Evolutionary conservation across 2,888 invertebrate species (phyloP), one percentile per base, ranked within the genome.

Genomic region (Papilio gigon): DNA sequence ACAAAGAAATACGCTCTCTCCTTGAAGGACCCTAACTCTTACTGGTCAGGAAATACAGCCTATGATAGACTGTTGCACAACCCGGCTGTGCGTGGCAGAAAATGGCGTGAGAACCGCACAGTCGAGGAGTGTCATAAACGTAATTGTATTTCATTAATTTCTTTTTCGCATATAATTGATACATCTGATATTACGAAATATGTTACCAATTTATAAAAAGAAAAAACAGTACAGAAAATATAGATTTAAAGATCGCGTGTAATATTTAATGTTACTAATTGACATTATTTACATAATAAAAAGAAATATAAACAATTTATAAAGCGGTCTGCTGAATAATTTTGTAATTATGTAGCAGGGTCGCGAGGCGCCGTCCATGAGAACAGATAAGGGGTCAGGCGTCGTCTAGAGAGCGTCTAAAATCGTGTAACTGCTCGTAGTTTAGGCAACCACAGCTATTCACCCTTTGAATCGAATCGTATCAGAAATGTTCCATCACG

Each of bases 381-480:
- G 37, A 17, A 30, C 2, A 65, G 64, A 68, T 68, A 68, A 68
- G 40, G 50, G 68, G 64, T 64, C 68, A 25, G 50, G 53, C 47
- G 42, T 30, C 22, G 68, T 68, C 68, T 68, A 65, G 65, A 35
- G 44, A 42, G 40, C 60, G 68, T 68, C 68, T 68, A 60, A 50
- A 35, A 17, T 22, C 47, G 4, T 22, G 5, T 22, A 44, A 47
- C 20, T 11, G 9, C 20, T 2, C n/a, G n/a, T 40, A 61, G 17
- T 59, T 68, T 64, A 59, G 56, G 44, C 47, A 61, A 27, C 20
- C 17, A 22, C 11, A 33, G 30, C 11, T 37, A 27, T 56, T 53
- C 25, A 65, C 40, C 40, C 14, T 30, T 37, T 50, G 50, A 30
- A 30, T 30, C 17, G 14, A 25, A 25, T 50, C 25, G 30, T 17